A percentile compares a stretch with the other conserved stretches of the same genome.
phyloP scores from a whole-genome alignment of 2,888 invertebrate genomes.

The Pristionchus maxplancki region DNA sequence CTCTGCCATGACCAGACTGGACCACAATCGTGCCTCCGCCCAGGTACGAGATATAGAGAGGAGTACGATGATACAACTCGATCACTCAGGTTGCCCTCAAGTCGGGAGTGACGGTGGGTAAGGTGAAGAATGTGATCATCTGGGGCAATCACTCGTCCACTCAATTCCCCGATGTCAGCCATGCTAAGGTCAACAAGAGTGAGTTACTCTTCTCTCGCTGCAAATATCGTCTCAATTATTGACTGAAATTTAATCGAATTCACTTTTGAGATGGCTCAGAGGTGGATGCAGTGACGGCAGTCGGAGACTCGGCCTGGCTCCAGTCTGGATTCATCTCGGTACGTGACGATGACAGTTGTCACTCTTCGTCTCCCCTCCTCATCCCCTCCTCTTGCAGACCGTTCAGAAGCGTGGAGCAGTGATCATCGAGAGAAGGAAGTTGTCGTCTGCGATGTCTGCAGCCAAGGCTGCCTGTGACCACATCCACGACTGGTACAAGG shows the following conservation, averaged over 20 bases:
- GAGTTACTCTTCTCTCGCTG: no score
- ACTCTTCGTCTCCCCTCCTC: no score
- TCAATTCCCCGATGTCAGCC: conserved; percentile 93
- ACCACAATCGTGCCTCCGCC: conserved; percentile 96
- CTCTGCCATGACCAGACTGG: conserved; percentile 96
- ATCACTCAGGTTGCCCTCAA: conserved; percentile 79
- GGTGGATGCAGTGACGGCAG: conserved; percentile 79
- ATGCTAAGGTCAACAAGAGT: conserved; percentile 78
- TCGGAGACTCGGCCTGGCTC: conserved; percentile 89
- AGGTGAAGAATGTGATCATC: conserved; percentile 92
- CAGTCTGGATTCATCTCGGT: conserved; percentile 87
- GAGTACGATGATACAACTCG: background rate
- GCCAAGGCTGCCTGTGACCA: conserved; percentile 99
- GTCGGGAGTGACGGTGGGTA: conserved; percentile 81
- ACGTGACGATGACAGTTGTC: no score
- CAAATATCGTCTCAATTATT: background rate
- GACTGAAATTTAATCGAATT: background rate
- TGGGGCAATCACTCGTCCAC: conserved; percentile 99
- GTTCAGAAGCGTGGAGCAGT: conserved; percentile 98
- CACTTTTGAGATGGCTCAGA: conserved; percentile 64
- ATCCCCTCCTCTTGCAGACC: conserved; percentile 83
- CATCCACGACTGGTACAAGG: conserved; percentile 93
- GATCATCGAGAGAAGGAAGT: conserved; percentile 95
- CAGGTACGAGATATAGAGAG: conserved; percentile 81
- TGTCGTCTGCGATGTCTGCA: conserved; percentile 98